Percentiles rank a stretch among this genome's conserved stretches.
phyloP scores from a whole-genome alignment of 2,113 vertebrate genomes.

The Antechinus flavipes region DNA sequence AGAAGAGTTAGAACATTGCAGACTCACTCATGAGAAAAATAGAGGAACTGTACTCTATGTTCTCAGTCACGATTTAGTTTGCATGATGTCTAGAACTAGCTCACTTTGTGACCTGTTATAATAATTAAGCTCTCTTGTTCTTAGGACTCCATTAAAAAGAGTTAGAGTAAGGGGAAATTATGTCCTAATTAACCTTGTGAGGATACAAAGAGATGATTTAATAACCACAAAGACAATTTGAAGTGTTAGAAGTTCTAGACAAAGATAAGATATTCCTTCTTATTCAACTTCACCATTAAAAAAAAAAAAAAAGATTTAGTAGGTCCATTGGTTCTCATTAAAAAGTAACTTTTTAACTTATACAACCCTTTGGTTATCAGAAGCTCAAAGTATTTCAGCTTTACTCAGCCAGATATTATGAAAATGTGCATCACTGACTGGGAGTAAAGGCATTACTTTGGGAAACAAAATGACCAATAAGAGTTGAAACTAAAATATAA shows the following conservation, averaged over 20 bases:
- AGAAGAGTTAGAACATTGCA: background rate
- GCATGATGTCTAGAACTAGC: background rate
- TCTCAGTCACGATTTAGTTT: background rate
- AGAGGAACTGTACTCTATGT: background rate
- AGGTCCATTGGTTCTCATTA: constrained; percentile 24
- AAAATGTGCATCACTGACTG: constrained; percentile 38
- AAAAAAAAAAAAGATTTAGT: background rate
- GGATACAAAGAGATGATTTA: background rate
- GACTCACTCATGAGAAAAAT: background rate
- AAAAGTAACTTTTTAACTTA: constrained; percentile 49
- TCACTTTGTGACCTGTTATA: background rate
- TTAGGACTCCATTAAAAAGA: background rate
- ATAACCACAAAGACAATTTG: background rate
- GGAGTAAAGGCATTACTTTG: constrained; percentile 38
- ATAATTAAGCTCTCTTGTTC: background rate
- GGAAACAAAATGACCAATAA: constrained; percentile 25
- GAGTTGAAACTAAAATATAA: background rate
- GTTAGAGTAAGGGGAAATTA: background rate
- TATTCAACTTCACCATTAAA: background rate
- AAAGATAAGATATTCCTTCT: background rate
- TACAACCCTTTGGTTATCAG: constrained; percentile 13
- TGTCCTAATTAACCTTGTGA: background rate
- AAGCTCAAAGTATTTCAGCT: constrained; percentile 31
- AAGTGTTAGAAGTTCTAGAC: background rate
- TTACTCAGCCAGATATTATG: constrained; percentile 46